Evolutionary conservation across 2,797 vertebrate genomes (phyloP).

Genomic region (Capromys pilorides): DNA sequence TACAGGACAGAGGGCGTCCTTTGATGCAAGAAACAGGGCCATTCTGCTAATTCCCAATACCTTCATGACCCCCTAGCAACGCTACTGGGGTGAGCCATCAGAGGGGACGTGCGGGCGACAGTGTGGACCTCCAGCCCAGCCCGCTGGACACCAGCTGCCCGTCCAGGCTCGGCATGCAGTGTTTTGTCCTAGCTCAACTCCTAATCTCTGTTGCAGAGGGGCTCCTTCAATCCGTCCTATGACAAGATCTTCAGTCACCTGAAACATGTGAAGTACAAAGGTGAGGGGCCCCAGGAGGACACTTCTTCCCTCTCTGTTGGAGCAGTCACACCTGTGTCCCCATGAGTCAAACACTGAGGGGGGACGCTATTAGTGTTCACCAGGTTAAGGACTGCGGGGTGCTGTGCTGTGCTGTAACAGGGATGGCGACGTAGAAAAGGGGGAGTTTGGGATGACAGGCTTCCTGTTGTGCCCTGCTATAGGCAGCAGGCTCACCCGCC

Average conservation of each 20-base stretch:
- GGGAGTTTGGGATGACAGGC: background rate
- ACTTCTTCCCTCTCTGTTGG: background rate
- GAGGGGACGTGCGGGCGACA: background rate
- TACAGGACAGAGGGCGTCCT: background rate
- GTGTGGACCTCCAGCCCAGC: background rate
- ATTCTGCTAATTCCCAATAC: background rate
- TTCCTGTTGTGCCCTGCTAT: background rate
- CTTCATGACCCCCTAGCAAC: background rate
- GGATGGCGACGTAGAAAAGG: background rate
- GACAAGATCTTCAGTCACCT: slow-evolving; percentile 92
- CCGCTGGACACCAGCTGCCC: background rate
- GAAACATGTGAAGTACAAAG: slow-evolving; percentile 90
- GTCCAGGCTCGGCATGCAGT: background rate
- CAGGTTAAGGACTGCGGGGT: background rate
- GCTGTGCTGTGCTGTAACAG: background rate
- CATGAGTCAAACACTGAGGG: background rate
- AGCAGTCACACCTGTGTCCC: background rate
- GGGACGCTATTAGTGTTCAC: background rate
- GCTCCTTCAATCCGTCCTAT: slow-evolving; percentile 92
- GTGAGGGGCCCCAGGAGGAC: slow-evolving; percentile 82
- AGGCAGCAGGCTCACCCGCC: background rate
- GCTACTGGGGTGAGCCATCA: background rate
- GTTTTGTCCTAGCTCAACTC: background rate
- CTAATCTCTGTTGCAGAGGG: slow-evolving; percentile 87
- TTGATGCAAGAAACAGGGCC: background rate